Conservation (phyloP, 2,797 vertebrate species). For the Phrynocephalus guinanensis region DNA sequence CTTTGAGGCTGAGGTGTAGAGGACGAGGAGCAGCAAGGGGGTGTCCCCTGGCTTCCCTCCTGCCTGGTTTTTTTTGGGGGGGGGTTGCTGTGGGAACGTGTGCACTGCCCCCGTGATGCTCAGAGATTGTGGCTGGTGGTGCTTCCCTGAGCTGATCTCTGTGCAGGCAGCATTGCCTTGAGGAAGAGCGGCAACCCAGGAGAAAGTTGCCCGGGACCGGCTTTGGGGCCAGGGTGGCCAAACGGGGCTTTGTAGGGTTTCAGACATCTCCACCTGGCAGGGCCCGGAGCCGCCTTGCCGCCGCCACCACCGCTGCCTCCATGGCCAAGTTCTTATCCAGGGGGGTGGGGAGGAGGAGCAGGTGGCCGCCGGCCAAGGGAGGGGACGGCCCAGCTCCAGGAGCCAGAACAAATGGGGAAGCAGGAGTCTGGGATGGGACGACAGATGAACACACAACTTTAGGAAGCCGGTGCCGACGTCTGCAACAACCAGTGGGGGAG, state of each 20-base stretch:
- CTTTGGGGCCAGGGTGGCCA: not conserved
- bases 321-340: not conserved
- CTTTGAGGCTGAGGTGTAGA: not conserved
- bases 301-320: not conserved
- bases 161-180: not conserved
- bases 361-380: not conserved
- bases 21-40: not conserved
- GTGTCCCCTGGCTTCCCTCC: not conserved
- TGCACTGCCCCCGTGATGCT: constrained; percentile 22
- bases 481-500: not conserved
- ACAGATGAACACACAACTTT: not conserved
- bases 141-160: not conserved
- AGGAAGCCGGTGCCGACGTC: not conserved
- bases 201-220: not conserved
- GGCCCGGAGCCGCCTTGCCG: not conserved
- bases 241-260: accelerated
- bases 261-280: not conserved
- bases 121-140: constrained; percentile 36
- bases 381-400: not conserved
- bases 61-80: constrained; percentile 15
- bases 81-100: constrained; percentile 53
- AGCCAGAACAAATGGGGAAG: not conserved
- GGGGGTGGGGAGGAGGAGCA: not conserved
- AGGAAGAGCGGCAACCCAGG: not conserved
- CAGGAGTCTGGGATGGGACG: not conserved